Base-by-base conservation (phyloP, 2,797 vertebrate genomes). In the Eleutherodactylus coqui region DNA sequence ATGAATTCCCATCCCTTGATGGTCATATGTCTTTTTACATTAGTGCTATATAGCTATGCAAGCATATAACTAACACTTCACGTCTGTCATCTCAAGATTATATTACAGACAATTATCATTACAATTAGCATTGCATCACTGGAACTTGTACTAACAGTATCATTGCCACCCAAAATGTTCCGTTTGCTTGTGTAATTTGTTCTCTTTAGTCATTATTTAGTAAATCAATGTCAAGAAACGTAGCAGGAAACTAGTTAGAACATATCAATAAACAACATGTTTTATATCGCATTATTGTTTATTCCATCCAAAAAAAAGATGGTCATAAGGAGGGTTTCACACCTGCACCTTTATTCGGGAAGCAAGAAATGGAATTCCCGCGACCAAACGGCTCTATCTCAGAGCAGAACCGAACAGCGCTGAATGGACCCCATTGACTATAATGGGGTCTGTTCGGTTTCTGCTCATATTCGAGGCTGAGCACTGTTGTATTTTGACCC, bases 11-110 rank as follows among this genome's bases (percentile, higher is more conserved):
- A n/a, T n/a, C n/a, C n/a, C n/a, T n/a, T n/a, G n/a, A n/a, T n/a
- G n/a, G n/a, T n/a, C n/a, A n/a, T n/a, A 70, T 70, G 34, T 41
- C 9, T n/a, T 41, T 70, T 70, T 36, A 41, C 9, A 70, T 34
- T 19, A 41, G 36, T 10, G 29, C 14, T 34, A 64, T 64, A 17
- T 64, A 1, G 5, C 67, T 41, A 70, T n/a, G 19, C n/a, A 69
- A 6, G 29, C 62, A 32, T 34, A 64, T 69, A 36, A 41, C 67
- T 41, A 0, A 21, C 36, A 41, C 36, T 70, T 70, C 36, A 41
- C 67, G 41, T 70, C 36, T 70, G 19, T 70, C 67, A 70, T 70
- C 67, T 70, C 67, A 41, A 24, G 36, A 70, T 70, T 36, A 70
- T 41, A 41, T 70, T 41, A 41, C 67, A 70, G 36, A 41, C 36